A percentile compares a stretch with the other conserved stretches of the same genome.
phyloP scores from a whole-genome alignment of 2,888 invertebrate species.

The Rotaria magnacalcarata region DNA sequence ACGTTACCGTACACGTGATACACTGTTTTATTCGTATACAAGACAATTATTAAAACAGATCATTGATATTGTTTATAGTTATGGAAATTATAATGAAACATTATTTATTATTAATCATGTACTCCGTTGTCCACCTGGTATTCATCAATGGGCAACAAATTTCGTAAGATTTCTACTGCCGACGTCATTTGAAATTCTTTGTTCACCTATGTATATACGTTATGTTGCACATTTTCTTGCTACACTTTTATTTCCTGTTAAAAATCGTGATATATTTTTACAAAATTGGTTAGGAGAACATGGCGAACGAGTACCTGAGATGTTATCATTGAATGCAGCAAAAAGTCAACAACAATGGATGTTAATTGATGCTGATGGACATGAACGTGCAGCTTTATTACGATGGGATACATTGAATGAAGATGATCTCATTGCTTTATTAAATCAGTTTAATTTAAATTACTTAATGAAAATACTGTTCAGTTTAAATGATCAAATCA shows the following conservation, averaged over 20 bases:
- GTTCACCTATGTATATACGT: not conserved
- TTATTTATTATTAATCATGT: slow-evolving; percentile 34
- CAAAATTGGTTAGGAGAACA: slow-evolving; percentile 35
- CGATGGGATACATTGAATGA: slow-evolving; percentile 35
- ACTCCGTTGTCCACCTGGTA: slow-evolving; percentile 11
- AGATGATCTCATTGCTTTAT: slow-evolving; percentile 24
- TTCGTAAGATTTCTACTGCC: slow-evolving; percentile 22
- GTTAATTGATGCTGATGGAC: slow-evolving; percentile 29
- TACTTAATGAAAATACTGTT: slow-evolving; percentile 26
- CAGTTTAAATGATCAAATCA: not conserved
- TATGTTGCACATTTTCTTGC: slow-evolving; percentile 27
- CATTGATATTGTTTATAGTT: not conserved
- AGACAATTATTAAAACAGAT: slow-evolving; percentile 7
- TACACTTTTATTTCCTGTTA: slow-evolving; percentile 31
- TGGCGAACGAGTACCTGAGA: not conserved
- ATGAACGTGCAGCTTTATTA: slow-evolving; percentile 29
- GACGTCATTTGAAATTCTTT: not conserved
- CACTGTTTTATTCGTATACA: slow-evolving; percentile 1
- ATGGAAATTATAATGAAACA: slow-evolving; percentile 34
- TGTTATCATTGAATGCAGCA: too few species aligned
- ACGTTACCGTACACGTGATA: slow-evolving; percentile 34
- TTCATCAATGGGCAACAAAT: slow-evolving; percentile 20
- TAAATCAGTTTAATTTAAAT: slow-evolving; percentile 34
- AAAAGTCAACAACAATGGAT: slow-evolving; percentile 2
- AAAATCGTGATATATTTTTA: slow-evolving; percentile 28